Conservation (phyloP, 1,140 invertebrate species). For the Camponotus floridanus region DNA sequence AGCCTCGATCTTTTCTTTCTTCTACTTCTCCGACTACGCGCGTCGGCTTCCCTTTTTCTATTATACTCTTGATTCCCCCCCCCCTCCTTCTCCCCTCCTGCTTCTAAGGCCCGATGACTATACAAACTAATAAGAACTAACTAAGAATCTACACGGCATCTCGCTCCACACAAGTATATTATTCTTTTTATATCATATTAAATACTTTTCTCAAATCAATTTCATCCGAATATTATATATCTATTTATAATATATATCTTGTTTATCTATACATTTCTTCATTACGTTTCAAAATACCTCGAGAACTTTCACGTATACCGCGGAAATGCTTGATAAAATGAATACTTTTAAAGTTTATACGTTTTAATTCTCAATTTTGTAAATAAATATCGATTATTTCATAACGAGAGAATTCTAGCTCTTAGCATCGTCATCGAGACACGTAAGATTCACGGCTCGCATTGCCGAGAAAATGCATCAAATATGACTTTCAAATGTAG, state of each 20-base stretch:
- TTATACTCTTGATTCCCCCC: conserved; percentile 41
- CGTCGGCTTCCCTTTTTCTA: conserved; percentile 48
- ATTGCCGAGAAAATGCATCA: conserved; percentile 27
- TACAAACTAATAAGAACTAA: neutral
- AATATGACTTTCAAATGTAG: conserved; percentile 67
- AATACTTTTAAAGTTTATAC: neutral
- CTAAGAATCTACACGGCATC: conserved; percentile 6
- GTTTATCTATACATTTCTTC: neutral
- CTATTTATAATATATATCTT: too few relatives aligned
- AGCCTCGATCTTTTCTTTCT: conserved; percentile 30
- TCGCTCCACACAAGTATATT: neutral
- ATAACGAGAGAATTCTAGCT: conserved; percentile 14
- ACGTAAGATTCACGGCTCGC: neutral
- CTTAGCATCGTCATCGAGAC: neutral
- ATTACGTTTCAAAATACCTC: neutral
- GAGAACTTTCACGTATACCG: neutral
- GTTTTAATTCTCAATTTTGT: neutral
- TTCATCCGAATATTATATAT: neutral
- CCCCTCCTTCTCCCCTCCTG: neutral
- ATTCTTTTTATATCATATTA: conserved; percentile 13
- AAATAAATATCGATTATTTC: neutral
- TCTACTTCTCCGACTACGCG: neutral
- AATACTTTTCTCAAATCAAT: neutral
- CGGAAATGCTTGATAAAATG: neutral
- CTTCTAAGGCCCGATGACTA: conserved; percentile 38